phyloP scores from a whole-genome alignment of 1,140 invertebrate species.

The Oryctes rhinoceros region DNA sequence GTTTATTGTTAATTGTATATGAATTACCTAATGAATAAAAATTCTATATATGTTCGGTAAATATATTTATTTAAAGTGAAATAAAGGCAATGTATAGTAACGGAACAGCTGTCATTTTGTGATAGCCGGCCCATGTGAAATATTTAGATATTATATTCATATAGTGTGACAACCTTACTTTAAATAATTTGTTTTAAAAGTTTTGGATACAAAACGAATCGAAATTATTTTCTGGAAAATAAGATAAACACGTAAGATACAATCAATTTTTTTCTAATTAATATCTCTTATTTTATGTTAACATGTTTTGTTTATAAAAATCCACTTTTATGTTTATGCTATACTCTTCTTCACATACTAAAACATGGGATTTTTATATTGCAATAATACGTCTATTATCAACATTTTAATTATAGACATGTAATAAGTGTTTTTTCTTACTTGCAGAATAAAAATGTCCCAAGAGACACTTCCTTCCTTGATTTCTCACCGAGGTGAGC shows the following conservation, averaged over 20 bases:
- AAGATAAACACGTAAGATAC: constrained; percentile 29
- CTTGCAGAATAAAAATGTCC: constrained; percentile 39
- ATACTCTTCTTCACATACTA: background rate
- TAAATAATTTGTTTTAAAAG: constrained; percentile 24
- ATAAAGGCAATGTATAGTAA: constrained; percentile 39
- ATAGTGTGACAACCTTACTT: constrained; percentile 35
- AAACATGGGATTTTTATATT: background rate
- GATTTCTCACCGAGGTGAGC: background rate
- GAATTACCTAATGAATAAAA: constrained; percentile 11
- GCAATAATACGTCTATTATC: background rate
- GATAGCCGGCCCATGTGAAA: constrained; percentile 39
- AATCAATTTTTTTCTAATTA: constrained; percentile 5
- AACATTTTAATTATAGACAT: background rate
- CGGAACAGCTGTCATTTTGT: constrained; percentile 42
- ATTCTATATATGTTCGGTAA: background rate
- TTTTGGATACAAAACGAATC: background rate
- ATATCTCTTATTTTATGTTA: background rate
- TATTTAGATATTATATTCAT: constrained; percentile 1
- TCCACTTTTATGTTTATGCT: background rate
- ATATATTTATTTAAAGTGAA: constrained; percentile 19
- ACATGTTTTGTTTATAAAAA: constrained; percentile 39
- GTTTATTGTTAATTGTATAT: constrained; percentile 17
- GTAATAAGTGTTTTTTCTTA: constrained; percentile 4
- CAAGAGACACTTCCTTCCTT: constrained; percentile 15
- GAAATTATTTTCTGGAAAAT: constrained; percentile 20